Conservation (phyloP, 2,113 vertebrate genomes). For the human (Homo sapiens) region GRCh38 chrX:82386501-82387000, state of each 20-base stretch:
- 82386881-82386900: neutral
- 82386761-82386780: constrained; percentile 66
- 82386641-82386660: constrained; percentile 76
- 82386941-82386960: neutral
- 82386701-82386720: constrained; percentile 82
- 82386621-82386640: constrained; percentile 80
- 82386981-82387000: neutral
- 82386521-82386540: neutral
- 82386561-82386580: constrained; percentile 79
- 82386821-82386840: neutral
- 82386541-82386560: constrained; percentile 82
- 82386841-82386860: neutral
- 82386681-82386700: constrained; percentile 76
- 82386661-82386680: constrained; percentile 79
- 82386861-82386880: neutral
- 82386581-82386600: constrained; percentile 80
- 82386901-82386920: neutral
- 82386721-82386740: constrained; percentile 74
- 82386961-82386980: neutral
- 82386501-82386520: neutral
- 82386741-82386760: constrained; percentile 72
- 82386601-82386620: constrained; percentile 79
- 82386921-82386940: neutral
- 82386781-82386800: neutral
- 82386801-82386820: neutral